phyloP scores from a whole-genome alignment of 2,888 invertebrate species.

The Bombyx huttoni region DNA sequence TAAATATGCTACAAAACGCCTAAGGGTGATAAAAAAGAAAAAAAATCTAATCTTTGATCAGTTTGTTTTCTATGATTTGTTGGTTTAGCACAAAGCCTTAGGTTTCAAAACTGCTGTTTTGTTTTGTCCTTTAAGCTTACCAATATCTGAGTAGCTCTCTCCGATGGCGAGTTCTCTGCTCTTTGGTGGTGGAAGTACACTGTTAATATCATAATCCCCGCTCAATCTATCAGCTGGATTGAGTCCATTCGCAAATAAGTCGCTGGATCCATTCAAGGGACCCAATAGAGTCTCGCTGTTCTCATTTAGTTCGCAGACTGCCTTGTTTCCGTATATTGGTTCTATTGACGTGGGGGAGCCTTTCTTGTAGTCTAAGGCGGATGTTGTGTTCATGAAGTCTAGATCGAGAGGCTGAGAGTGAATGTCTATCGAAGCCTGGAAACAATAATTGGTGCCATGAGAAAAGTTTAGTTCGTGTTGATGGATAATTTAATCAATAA shows the following conservation, averaged over 20 bases:
- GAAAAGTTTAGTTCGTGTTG: too few relatives aligned
- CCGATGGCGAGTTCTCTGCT: constrained; percentile 65
- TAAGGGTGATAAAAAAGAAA: too few relatives aligned
- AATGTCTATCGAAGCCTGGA: constrained; percentile 45
- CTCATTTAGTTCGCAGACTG: constrained; percentile 54
- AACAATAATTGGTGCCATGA: background rate
- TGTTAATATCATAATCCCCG: constrained; percentile 64
- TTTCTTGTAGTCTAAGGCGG: constrained; percentile 59
- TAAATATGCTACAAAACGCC: too few relatives aligned
- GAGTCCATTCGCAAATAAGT: constrained; percentile 59
- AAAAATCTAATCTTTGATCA: too few relatives aligned
- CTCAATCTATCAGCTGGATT: constrained; percentile 48
- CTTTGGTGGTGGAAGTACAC: constrained; percentile 62
- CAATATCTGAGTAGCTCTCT: constrained; percentile 68
- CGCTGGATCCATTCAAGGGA: constrained; percentile 50
- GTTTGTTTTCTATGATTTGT: too few relatives aligned
- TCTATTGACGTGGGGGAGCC: constrained; percentile 57
- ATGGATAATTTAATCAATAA: background rate
- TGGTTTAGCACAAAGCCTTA: too few relatives aligned
- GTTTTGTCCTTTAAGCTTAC: constrained; percentile 24
- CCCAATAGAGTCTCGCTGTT: constrained; percentile 49
- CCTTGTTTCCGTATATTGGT: constrained; percentile 64
- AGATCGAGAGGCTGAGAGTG: constrained; percentile 61
- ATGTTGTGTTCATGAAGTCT: constrained; percentile 62
- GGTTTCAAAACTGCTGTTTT: background rate